These are phyloP conservation scores for Nezara viridula DNA, from an alignment of 2,888 invertebrate species.

Conservation along the genomic window DNA sequence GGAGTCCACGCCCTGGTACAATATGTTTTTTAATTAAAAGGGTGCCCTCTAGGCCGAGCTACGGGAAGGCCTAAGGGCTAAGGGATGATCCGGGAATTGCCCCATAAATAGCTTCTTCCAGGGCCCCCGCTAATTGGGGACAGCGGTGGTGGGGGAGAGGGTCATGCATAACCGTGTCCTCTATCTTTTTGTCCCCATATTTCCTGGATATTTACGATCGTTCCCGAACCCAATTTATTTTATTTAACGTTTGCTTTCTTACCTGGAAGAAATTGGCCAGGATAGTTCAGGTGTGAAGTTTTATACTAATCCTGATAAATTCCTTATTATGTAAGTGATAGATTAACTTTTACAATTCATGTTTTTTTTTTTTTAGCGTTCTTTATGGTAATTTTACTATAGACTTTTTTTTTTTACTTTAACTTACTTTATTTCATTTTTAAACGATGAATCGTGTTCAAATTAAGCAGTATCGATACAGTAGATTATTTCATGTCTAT, in stretches of 20 bases:
- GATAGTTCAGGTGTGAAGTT: constrained; percentile 1
- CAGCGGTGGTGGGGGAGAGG: background rate
- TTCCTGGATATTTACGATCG: background rate
- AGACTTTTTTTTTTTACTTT: too few species aligned
- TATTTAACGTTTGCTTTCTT: constrained; percentile 11
- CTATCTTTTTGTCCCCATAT: constrained; percentile 19
- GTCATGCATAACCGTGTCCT: background rate
- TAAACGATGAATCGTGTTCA: too few species aligned
- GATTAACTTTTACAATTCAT: too few species aligned
- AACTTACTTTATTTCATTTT: too few species aligned
- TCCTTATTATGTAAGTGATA: too few species aligned
- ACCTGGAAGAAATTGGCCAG: background rate
- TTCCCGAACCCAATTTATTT: background rate
- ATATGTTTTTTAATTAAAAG: constrained; percentile 41
- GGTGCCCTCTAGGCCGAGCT: background rate
- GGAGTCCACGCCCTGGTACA: background rate
- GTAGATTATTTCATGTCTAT: too few species aligned
- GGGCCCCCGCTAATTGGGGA: constrained; percentile 1
- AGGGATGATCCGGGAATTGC: constrained; percentile 41
- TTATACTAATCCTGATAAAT: background rate
- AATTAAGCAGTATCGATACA: too few species aligned
- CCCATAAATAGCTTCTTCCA: constrained; percentile 28
- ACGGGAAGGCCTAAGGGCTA: background rate
- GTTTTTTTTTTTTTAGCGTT: background rate
- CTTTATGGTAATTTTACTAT: too few species aligned